A percentile compares a stretch with the other conserved stretches of the same genome.
These are phyloP conservation scores for Echinometra lucunter DNA, from an alignment of 53 echinoderm and acorn worm genomes.

Conservation along the genomic window DNA sequence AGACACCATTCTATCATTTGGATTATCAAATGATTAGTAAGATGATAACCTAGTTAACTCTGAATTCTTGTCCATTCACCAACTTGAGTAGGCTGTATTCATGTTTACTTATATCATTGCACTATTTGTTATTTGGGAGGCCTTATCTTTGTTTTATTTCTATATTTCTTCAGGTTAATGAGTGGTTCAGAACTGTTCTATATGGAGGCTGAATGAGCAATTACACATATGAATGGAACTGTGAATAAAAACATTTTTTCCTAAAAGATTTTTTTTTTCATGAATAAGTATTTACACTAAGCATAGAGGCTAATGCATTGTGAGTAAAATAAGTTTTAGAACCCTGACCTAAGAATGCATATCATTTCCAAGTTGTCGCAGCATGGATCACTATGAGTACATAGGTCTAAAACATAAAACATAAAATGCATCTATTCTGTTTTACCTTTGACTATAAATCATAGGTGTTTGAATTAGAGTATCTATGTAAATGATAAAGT, in stretches of 20 bases:
- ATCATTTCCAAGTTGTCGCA: neutral
- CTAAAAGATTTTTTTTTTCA: neutral
- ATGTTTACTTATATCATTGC: neutral
- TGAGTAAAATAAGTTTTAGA: neutral
- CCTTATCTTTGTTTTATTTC: no score
- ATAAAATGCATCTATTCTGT: neutral
- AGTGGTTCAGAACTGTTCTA: no score
- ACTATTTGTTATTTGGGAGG: neutral
- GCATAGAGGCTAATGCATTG: neutral
- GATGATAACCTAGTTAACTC: constrained; percentile 10
- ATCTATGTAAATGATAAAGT: neutral
- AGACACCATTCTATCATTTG: neutral
- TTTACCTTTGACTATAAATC: neutral
- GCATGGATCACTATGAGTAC: neutral
- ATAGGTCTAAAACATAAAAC: neutral
- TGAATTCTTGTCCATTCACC: neutral
- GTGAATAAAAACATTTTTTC: neutral
- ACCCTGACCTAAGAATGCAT: neutral
- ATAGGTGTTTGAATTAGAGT: neutral
- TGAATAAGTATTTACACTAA: neutral
- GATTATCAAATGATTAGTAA: constrained; percentile 11
- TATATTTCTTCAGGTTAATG: no score
- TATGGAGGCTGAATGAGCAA: no score
- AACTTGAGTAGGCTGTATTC: neutral
- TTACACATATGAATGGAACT: no score